Base-by-base conservation (phyloP, 2,113 vertebrate genomes). In the Pao palembangensis region DNA sequence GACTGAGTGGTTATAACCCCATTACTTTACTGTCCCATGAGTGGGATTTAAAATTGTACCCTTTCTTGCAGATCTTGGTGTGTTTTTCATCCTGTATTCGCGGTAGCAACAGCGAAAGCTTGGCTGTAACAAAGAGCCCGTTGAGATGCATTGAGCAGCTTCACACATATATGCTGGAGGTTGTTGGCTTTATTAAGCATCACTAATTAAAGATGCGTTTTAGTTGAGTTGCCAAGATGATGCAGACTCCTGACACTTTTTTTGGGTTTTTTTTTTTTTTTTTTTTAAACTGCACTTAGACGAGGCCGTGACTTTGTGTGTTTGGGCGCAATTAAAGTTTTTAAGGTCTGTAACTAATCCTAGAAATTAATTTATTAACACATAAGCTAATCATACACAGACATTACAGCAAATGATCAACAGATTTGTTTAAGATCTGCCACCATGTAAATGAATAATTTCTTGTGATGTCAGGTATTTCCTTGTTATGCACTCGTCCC, bases 331-430 rank as follows among this genome's bases (percentile, higher is more conserved):
- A 38, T 15, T 43, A 16, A 53, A 52, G n/a, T 19, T 59, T 62
- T 43, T 51, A 51, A 61, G 54, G 20, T 56, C 18, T 58, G n/a
- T 48, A 41, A 73, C 46, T 60, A 56, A 41, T 20, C n/a, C 47
- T 52, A 48, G 2, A 48, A 42, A 17, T 46, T 68, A 56, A 73
- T 80, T 69, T 76, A 80, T 76, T 53, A 73, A 68, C 6, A 6
- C n/a, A 49, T 41, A 48, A 17, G 18, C 50, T 17, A 31, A 23
- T 18, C 55, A 12, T 56, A 67, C 51, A 69, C 43, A 23, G 1
- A 54, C 20, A 38, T 58, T 48, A 67, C 47, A 46, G 58, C 4
- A 34, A 43, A 46, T 15, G 43, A 52, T 55, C 10, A 60, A 41
- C 47, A 19, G 18, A 49, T 49, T 20, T 3, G 49, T 25, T 43